Evolutionary conservation across 2,888 invertebrate genomes (phyloP).

Genomic region (Meta bourneti): DNA sequence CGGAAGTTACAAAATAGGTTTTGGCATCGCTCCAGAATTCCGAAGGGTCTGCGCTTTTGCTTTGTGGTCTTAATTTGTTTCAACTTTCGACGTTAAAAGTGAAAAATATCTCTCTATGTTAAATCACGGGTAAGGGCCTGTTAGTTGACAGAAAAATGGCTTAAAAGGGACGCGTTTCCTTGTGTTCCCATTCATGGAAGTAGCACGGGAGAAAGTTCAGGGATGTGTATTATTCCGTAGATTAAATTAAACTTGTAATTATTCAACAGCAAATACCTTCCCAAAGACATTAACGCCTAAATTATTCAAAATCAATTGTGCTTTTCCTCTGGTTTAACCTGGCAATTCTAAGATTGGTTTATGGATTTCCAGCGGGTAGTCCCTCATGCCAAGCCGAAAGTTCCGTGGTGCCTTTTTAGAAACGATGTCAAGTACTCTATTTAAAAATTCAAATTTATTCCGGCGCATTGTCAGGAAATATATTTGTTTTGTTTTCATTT

Average conservation of each 20-base stretch:
- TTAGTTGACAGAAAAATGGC: constrained; percentile 41
- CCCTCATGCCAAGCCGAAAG: too few relatives aligned
- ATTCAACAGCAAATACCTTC: background rate
- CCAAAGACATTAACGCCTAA: background rate
- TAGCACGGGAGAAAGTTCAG: background rate
- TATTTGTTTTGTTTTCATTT: too few relatives aligned
- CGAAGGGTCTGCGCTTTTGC: constrained; percentile 9
- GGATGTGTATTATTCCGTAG: background rate
- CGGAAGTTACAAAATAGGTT: constrained; percentile 16
- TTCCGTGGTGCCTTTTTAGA: too few relatives aligned
- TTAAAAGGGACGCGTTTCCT: background rate
- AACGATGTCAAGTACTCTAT: too few relatives aligned
- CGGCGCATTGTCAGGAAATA: too few relatives aligned
- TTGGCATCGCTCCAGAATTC: constrained; percentile 34
- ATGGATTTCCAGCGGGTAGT: too few relatives aligned
- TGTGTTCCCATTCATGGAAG: too few relatives aligned
- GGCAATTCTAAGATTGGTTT: too few relatives aligned
- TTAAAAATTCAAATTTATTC: too few relatives aligned
- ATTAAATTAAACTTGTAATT: background rate
- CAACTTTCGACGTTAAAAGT: constrained; percentile 51
- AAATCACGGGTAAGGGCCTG: constrained; percentile 54
- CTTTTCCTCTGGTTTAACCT: too few relatives aligned
- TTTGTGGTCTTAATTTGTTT: constrained; percentile 67
- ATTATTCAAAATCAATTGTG: background rate
- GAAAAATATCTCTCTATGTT: constrained; percentile 53